These are phyloP conservation scores for Cardiocondyla obscurior DNA, from an alignment of 1,140 invertebrate genomes.

Conservation along the genomic window DNA sequence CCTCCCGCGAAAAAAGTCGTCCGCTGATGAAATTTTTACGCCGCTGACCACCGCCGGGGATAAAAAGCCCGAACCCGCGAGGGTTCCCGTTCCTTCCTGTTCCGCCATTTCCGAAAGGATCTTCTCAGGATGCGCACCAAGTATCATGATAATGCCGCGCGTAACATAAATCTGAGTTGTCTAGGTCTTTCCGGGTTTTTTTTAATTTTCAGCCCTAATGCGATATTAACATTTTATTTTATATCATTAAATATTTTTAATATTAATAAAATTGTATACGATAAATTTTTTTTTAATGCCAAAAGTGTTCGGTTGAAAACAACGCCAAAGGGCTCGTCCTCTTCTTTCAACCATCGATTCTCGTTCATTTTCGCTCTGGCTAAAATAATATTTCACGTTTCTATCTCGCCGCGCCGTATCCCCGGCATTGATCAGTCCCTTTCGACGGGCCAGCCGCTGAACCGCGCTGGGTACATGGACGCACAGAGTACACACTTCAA, in stretches of 20 bases:
- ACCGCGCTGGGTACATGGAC: background rate
- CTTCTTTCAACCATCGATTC: background rate
- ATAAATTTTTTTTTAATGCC: background rate
- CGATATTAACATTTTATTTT: background rate
- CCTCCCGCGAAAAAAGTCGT: conserved; percentile 46
- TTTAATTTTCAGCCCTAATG: background rate
- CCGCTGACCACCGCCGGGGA: conserved; percentile 7
- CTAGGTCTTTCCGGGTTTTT: background rate
- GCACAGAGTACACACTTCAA: conserved; percentile 18
- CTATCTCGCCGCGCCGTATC: conserved; percentile 44
- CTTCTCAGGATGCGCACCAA: conserved; percentile 4
- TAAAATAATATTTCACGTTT: conserved; percentile 64
- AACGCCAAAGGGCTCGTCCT: background rate
- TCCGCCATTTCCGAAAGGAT: conserved; percentile 10
- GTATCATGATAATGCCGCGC: background rate
- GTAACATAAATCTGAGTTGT: background rate
- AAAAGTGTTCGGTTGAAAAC: background rate
- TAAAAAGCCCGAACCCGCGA: conserved; percentile 23
- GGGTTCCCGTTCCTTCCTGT: conserved; percentile 6
- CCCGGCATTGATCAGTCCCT: conserved; percentile 60
- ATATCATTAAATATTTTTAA: background rate
- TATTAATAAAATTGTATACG: background rate
- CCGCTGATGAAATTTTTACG: conserved; percentile 73
- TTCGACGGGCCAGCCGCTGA: background rate
- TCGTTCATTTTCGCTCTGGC: background rate